Evolutionary conservation across 2,888 invertebrate genomes (phyloP).

Genomic region (Latrodectus elegans): DNA sequence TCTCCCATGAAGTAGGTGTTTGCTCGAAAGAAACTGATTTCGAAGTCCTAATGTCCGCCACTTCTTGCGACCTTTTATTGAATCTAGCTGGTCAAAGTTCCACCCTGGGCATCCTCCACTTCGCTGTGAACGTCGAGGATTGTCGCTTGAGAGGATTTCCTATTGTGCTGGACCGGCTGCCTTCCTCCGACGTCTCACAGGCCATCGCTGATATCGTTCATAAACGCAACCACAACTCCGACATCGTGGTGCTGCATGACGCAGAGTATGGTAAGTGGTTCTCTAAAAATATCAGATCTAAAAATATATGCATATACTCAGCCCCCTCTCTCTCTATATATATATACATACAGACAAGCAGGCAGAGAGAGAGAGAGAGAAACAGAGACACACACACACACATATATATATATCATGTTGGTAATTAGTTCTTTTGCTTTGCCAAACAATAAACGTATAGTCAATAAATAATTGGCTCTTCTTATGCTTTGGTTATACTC

Average conservation of each 20-base stretch:
- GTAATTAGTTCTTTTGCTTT: not conserved
- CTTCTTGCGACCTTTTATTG: slow-evolving; percentile 39
- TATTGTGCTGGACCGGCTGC: slow-evolving; percentile 18
- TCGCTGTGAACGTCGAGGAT: slow-evolving; percentile 46
- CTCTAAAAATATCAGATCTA: not conserved
- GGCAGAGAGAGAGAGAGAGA: too few species aligned
- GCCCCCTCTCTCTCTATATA: not conserved
- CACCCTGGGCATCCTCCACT: slow-evolving; percentile 34
- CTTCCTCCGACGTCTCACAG: slow-evolving; percentile 36
- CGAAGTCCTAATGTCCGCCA: slow-evolving; percentile 49
- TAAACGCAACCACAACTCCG: slow-evolving; percentile 15
- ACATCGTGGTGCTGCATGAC: slow-evolving; percentile 48
- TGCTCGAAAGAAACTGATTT: slow-evolving; percentile 35
- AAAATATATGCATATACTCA: not conserved
- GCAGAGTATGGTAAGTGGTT: slow-evolving; percentile 28
- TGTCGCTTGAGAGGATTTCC: not conserved
- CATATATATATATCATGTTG: not conserved
- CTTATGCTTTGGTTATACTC: too few species aligned
- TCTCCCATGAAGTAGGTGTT: slow-evolving; percentile 9
- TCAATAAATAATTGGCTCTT: too few species aligned
- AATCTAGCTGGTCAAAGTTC: slow-evolving; percentile 13
- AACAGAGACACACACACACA: not conserved
- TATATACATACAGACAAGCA: not conserved
- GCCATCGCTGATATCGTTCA: slow-evolving; percentile 48
- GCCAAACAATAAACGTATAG: not conserved